Base-by-base conservation (phyloP, 64 coral and sea anemone genomes). In the Cladopsammia gracilis region DNA sequence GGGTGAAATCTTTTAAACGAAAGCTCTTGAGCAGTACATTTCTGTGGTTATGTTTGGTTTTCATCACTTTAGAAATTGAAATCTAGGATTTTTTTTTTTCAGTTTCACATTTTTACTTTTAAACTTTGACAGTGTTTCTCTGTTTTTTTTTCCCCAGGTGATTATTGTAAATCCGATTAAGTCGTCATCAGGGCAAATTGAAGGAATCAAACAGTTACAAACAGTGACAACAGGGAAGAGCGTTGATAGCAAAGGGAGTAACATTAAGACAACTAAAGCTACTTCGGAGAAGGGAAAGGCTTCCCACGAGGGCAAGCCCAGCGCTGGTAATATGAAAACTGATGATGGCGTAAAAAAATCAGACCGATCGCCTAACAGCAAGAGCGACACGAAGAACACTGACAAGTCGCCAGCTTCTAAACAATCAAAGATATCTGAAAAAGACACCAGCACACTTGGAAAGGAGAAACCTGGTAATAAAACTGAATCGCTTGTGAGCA, bases 111-210 rank as follows among this genome's bases (percentile, higher is more conserved):
- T 9, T 3, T 73, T 46, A 14, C 25, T 46, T 18, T 34, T 34
- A 34, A 34, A 34, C 34, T 0, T 34, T 34, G 34, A 34, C 34
- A 34, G 34, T 34, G 34, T 3, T 13, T 73, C 44, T 16, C 10
- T 73, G 3, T 47, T 16, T 73, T 18, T 47, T 49, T 15, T 44
- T 71, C 26, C 62, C 10, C 45, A 84, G 80, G 15, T 84, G 61
- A 66, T 84, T n/a, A 69, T 84, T 48, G 80, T 84, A 12, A 84
- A 84, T 64, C 80, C 80, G 45, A 61, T 51, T 9, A 84, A 65
- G 43, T 22, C 61, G 19, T 19, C 18, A 13, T 44, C 80, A 8
- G 80, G 75, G 10, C 71, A 44, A 45, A 10, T 25, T 7, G 67
- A n/a, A 26, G 49, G 10, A 58, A 43, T 10, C 54, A 84, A 84